phyloP scores from a whole-genome alignment of 2,113 vertebrate genomes.

The Sisor rabdophorus region DNA sequence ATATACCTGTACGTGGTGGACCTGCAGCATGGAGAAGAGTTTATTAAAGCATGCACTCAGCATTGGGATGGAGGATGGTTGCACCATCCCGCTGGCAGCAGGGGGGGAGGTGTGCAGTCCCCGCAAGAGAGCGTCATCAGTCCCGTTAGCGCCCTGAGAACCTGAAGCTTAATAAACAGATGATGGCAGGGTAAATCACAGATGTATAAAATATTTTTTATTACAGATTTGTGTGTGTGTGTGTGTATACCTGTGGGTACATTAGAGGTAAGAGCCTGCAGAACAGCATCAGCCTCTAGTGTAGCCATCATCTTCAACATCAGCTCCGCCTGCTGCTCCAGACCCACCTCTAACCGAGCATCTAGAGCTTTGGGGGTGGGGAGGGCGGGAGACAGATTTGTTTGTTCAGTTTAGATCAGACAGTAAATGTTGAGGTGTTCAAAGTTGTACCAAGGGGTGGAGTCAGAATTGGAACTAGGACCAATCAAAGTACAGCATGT shows the following conservation, averaged over 20 bases:
- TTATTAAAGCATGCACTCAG: slow-evolving; percentile 97
- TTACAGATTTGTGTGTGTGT: background rate
- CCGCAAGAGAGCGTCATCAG: slow-evolving; percentile 89
- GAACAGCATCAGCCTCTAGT: slow-evolving; percentile 92
- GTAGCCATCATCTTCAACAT: slow-evolving; percentile 99
- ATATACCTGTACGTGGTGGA: slow-evolving; percentile 95
- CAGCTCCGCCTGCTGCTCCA: slow-evolving; percentile 96
- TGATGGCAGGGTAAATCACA: background rate
- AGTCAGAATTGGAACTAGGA: too few relatives aligned
- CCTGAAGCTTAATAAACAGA: slow-evolving; percentile 63
- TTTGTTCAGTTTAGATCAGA: too few relatives aligned
- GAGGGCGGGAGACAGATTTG: slow-evolving; percentile 69
- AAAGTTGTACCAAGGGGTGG: too few relatives aligned
- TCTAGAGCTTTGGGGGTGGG: slow-evolving; percentile 78
- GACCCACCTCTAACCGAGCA: slow-evolving; percentile 92
- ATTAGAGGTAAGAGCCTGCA: slow-evolving; percentile 90
- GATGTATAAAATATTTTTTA: background rate
- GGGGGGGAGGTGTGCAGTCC: slow-evolving; percentile 81
- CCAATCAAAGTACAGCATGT: too few relatives aligned
- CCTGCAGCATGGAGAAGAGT: slow-evolving; percentile 96
- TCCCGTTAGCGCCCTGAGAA: slow-evolving; percentile 85
- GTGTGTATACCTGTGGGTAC: slow-evolving; percentile 78
- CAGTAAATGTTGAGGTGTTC: too few relatives aligned
- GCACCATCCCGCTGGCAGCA: slow-evolving; percentile 74
- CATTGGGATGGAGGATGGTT: slow-evolving; percentile 92